phyloP scores from a whole-genome alignment of 2,888 invertebrate genomes.

The Flexamia atlantica region DNA sequence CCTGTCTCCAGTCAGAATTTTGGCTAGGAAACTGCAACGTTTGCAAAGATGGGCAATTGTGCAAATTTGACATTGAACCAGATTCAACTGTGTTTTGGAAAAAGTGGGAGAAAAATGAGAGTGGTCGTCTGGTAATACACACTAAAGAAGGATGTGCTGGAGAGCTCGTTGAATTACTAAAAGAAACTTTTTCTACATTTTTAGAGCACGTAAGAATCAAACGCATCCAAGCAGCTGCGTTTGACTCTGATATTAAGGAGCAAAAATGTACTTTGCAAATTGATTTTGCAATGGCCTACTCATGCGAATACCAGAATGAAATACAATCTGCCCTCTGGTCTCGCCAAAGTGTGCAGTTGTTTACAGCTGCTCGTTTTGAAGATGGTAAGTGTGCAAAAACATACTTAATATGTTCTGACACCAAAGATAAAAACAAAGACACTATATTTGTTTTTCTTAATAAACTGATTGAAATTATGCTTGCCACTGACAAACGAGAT shows the following conservation, averaged over 20 bases:
- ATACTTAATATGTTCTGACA: neutral
- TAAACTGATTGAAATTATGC: too few species aligned
- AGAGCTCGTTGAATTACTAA: neutral
- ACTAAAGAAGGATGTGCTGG: conserved; percentile 9
- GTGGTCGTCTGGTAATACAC: neutral
- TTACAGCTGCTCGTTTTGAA: neutral
- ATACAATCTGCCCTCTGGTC: conserved; percentile 2
- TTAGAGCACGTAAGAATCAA: neutral
- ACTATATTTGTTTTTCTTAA: too few species aligned
- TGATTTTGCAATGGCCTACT: neutral
- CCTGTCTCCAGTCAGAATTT: neutral
- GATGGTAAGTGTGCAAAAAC: neutral
- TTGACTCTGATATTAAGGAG: neutral
- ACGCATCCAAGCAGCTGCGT: conserved; percentile 1
- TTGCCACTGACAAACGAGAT: too few species aligned
- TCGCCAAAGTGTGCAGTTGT: conserved; percentile 5
- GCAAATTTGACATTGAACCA: neutral
- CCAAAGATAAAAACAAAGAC: too few species aligned
- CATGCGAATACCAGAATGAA: neutral
- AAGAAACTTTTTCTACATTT: neutral
- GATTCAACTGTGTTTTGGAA: neutral
- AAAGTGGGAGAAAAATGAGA: conserved; percentile 1
- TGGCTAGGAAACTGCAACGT: neutral
- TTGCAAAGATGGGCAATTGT: neutral
- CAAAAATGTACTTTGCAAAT: neutral